Conservation (phyloP, 1,140 invertebrate species). For the Thaumetopoea pityocampa region DNA sequence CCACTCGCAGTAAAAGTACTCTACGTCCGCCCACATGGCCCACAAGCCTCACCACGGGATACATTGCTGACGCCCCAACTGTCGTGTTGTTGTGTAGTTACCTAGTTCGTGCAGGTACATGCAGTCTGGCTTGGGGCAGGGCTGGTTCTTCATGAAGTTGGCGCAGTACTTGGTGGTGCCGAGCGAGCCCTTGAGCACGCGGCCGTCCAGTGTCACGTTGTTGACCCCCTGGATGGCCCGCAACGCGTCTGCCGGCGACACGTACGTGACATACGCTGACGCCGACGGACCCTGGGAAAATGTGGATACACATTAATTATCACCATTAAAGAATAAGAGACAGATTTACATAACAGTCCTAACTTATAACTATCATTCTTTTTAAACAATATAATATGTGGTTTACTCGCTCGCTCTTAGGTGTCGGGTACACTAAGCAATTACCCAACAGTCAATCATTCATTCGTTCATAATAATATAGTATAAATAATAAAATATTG, state of each 20-base stretch:
- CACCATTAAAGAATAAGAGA: background rate
- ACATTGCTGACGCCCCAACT: too few species aligned
- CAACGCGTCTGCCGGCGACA: conserved; percentile 94
- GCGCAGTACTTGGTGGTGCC: conserved; percentile 99
- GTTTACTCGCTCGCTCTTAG: too few species aligned
- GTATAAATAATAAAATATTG: too few species aligned
- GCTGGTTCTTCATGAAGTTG: conserved; percentile 98
- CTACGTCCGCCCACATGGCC: too few species aligned
- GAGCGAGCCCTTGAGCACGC: conserved; percentile 96
- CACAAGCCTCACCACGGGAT: too few species aligned
- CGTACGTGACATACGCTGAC: conserved; percentile 99
- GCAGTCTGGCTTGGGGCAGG: conserved; percentile 98
- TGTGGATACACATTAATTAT: background rate
- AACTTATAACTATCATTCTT: too few species aligned
- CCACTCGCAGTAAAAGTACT: too few species aligned
- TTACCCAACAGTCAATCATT: too few species aligned
- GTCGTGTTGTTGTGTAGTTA: conserved; percentile 46
- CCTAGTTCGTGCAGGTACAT: conserved; percentile 99
- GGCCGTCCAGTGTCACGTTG: conserved; percentile 96
- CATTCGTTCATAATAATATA: too few species aligned
- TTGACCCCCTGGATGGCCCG: conserved; percentile 98
- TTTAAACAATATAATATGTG: too few species aligned
- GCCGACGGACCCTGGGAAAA: conserved; percentile 89
- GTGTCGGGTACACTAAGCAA: too few species aligned
- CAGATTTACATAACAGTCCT: too few species aligned